Percentiles rank a stretch among this genome's conserved stretches.
Conservation (phyloP, 2,113 vertebrate genomes). For the Triplophysa tibetana region DNA sequence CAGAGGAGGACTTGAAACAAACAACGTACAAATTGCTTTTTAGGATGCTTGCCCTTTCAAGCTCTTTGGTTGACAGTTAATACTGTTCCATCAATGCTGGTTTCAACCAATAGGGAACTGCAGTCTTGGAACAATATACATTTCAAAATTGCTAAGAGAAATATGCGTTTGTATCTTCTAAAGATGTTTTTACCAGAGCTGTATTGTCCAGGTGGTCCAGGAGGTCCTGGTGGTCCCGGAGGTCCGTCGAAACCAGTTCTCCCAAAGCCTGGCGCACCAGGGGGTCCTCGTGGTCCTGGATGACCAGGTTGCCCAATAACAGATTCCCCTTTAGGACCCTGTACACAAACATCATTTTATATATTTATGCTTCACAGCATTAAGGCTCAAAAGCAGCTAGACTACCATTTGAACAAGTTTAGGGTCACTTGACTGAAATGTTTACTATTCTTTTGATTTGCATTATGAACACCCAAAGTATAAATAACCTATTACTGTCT, state of each 20-base stretch:
- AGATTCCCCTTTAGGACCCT: constrained; percentile 92
- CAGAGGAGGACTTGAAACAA: not conserved
- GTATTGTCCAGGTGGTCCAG: constrained; percentile 74
- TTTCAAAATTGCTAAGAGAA: not conserved
- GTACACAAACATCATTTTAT: constrained; percentile 22
- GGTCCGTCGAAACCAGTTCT: constrained; percentile 82
- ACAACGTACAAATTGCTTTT: not conserved
- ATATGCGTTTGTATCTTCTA: not conserved
- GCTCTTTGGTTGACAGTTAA: not conserved
- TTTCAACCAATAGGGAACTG: not conserved
- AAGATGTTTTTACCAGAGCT: constrained; percentile 73
- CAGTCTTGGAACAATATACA: not conserved
- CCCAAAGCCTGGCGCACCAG: constrained; percentile 85
- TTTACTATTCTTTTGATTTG: too few relatives aligned
- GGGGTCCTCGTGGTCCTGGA: constrained; percentile 83
- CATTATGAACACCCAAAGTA: too few relatives aligned
- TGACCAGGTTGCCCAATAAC: constrained; percentile 81
- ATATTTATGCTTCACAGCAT: not conserved
- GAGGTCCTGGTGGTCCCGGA: constrained; percentile 80
- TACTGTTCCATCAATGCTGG: too few relatives aligned
- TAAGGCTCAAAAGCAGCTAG: not conserved
- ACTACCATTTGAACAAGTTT: too few relatives aligned
- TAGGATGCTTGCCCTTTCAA: not conserved
- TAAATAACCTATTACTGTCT: not conserved
- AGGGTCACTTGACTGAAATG: too few relatives aligned